Conservation (phyloP, 2,888 invertebrate genomes). For the Rotaria sp. region DNA sequence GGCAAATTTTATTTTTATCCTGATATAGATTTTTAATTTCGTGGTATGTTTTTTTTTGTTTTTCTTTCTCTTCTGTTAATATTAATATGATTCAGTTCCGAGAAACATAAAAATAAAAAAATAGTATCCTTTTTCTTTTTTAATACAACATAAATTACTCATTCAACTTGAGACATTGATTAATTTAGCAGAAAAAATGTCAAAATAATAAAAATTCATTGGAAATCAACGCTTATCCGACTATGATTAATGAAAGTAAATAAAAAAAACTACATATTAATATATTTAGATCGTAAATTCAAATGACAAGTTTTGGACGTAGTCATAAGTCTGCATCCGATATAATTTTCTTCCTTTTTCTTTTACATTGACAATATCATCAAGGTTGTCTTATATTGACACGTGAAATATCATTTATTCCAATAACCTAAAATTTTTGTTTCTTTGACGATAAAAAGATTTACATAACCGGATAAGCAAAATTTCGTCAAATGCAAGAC, state of each 20-base stretch:
- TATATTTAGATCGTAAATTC: not conserved
- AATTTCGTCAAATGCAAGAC: not conserved
- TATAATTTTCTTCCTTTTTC: not conserved
- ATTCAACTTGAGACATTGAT: no score
- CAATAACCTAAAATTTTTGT: not conserved
- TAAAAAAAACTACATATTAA: not conserved
- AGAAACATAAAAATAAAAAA: not conserved
- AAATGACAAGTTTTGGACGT: not conserved
- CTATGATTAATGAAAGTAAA: not conserved
- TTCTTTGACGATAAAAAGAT: not conserved
- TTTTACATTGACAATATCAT: not conserved
- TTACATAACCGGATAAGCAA: not conserved
- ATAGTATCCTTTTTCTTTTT: not conserved
- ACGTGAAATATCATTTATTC: not conserved
- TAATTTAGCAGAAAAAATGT: no score
- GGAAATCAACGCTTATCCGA: no score
- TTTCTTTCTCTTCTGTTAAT: not conserved
- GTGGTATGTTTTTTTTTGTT: no score
- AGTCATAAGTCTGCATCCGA: not conserved
- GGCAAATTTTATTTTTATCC: not conserved
- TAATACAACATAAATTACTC: no score
- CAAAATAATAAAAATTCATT: no score
- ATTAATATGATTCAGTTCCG: not conserved
- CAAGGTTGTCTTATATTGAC: not conserved
- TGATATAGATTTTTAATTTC: no score